Evolutionary conservation across 2,888 invertebrate species (phyloP).

Genomic region (Pachycephus smyrnensis): DNA sequence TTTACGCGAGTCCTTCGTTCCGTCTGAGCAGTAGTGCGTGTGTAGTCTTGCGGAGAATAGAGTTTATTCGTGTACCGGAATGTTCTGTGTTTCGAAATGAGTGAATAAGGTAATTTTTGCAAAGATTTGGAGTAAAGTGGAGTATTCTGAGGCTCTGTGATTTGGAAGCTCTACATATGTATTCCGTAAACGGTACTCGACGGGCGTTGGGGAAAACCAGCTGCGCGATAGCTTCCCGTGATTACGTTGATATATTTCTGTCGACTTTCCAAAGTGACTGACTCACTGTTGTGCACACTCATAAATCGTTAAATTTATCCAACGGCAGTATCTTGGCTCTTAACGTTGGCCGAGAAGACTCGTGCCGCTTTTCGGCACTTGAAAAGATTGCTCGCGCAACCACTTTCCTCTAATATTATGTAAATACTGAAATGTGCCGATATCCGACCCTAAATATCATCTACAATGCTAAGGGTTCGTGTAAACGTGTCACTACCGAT

Average conservation of each 20-base stretch:
- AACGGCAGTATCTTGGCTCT: background rate
- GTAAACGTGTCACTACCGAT: background rate
- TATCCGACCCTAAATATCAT: background rate
- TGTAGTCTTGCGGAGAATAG: slow-evolving; percentile 43
- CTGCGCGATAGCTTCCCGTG: slow-evolving; percentile 36
- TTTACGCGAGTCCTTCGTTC: slow-evolving; percentile 49
- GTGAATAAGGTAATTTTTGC: slow-evolving; percentile 28
- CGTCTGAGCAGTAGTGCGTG: slow-evolving; percentile 45
- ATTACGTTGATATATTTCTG: slow-evolving; percentile 17
- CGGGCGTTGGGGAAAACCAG: slow-evolving; percentile 42
- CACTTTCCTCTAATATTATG: background rate
- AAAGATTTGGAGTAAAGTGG: background rate
- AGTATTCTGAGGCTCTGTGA: background rate
- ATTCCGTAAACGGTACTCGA: slow-evolving; percentile 28
- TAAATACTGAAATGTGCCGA: slow-evolving; percentile 3
- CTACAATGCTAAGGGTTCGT: background rate
- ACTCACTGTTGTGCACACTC: background rate
- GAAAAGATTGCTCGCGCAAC: background rate
- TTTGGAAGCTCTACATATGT: slow-evolving; percentile 17
- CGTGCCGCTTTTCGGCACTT: background rate
- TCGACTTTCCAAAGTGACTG: background rate
- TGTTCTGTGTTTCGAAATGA: slow-evolving; percentile 38
- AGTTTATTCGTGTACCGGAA: slow-evolving; percentile 35
- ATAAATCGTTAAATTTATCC: background rate
- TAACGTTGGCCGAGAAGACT: background rate